Percentiles rank a stretch among this genome's conserved stretches.
These are phyloP conservation scores for Megalurothrips usitatus DNA, from an alignment of 2,888 invertebrate genomes.

Conservation along the genomic window DNA sequence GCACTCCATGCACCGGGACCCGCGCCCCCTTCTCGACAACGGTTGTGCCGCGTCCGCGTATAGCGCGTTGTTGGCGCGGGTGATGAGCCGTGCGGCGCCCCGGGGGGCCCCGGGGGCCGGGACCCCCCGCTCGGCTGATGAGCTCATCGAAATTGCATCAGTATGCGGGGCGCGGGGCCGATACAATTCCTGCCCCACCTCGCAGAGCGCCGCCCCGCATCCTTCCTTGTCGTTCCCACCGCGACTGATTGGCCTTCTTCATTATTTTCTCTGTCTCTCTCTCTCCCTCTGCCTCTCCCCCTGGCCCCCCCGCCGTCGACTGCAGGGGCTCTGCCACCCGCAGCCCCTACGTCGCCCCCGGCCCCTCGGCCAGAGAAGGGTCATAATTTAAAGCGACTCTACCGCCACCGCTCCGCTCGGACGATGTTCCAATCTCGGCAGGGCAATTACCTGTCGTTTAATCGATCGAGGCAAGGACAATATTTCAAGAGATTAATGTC, in stretches of 20 bases:
- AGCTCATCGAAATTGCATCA: too few species aligned
- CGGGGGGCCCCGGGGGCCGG: too few species aligned
- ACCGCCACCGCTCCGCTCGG: neutral
- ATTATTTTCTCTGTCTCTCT: neutral
- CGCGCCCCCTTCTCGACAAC: too few species aligned
- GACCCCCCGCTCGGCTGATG: too few species aligned
- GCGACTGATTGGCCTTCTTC: too few species aligned
- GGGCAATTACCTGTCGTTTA: slow-evolving; percentile 1
- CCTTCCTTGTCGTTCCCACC: neutral
- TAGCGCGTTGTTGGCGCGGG: too few species aligned
- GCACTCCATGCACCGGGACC: too few species aligned
- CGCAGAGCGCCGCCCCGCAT: neutral
- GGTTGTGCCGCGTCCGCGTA: too few species aligned
- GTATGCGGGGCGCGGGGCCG: too few species aligned
- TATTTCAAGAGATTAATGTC: neutral
- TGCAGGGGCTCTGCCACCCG: neutral
- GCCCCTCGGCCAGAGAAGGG: neutral
- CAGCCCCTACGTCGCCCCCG: neutral
- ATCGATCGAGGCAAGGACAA: neutral
- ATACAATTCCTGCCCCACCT: neutral
- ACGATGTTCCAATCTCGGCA: neutral
- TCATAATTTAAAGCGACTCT: neutral
- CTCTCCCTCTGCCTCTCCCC: neutral
- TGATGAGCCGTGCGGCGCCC: too few species aligned
- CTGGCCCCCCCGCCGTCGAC: neutral